A percentile compares a stretch with the other conserved stretches of the same genome.
Conservation (phyloP, 2,888 invertebrate genomes). For the Crossocerus cetratus region DNA sequence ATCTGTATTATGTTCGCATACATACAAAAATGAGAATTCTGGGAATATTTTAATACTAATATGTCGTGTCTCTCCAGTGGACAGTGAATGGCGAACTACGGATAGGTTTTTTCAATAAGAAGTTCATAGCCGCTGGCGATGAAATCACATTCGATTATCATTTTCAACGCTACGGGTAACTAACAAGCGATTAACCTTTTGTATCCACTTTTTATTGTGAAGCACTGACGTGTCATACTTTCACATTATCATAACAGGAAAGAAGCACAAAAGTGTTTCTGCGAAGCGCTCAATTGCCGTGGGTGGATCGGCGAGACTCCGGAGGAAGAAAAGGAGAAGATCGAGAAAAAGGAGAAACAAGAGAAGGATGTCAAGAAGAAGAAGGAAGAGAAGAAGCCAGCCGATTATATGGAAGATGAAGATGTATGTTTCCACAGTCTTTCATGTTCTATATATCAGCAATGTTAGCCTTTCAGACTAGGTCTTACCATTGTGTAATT, state of each 20-base stretch:
- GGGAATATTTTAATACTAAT: neutral
- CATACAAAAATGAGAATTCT: neutral
- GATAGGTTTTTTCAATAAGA: slow-evolving; percentile 97
- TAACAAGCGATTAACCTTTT: slow-evolving; percentile 21
- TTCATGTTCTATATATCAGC: neutral
- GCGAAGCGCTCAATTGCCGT: slow-evolving; percentile 92
- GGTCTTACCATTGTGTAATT: slow-evolving; percentile 7
- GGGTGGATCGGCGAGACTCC: slow-evolving; percentile 97
- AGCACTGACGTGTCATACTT: slow-evolving; percentile 26
- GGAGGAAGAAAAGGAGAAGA: slow-evolving; percentile 83
- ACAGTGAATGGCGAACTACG: slow-evolving; percentile 94
- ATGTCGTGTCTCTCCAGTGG: slow-evolving; percentile 79
- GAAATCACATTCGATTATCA: slow-evolving; percentile 99
- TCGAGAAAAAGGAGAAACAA: slow-evolving; percentile 69
- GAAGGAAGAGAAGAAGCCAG: slow-evolving; percentile 59
- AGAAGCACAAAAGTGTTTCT: slow-evolving; percentile 97
- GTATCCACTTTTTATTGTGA: slow-evolving; percentile 25
- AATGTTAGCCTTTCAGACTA: neutral
- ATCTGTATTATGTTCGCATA: neutral
- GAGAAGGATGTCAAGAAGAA: slow-evolving; percentile 64
- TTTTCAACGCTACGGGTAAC: slow-evolving; percentile 95
- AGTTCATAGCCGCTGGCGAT: slow-evolving; percentile 89
- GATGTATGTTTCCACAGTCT: slow-evolving; percentile 72
- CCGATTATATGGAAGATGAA: slow-evolving; percentile 76
- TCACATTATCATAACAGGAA: slow-evolving; percentile 80